These are phyloP conservation scores for Poeciliopsis turrubarensis DNA, from an alignment of 2,113 vertebrate genomes.

Conservation along the genomic window DNA sequence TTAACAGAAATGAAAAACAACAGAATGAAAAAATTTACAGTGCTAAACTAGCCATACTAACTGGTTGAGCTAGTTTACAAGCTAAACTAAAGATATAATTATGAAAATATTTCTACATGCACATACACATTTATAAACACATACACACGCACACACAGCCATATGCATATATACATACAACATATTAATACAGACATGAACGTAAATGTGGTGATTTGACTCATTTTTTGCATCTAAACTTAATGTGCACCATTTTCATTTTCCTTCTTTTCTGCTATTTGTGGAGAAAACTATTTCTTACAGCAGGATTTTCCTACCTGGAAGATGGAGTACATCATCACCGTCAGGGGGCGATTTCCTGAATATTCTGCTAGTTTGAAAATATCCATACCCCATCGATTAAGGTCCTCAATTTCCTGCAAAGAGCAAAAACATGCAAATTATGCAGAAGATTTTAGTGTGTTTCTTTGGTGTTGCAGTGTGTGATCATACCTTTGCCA, in stretches of 20 bases:
- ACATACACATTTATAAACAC: no score
- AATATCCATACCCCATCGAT: constrained; percentile 90
- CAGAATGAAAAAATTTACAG: no score
- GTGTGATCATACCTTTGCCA: constrained; percentile 82
- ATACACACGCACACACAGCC: no score
- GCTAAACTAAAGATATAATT: no score
- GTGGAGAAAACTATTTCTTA: background rate
- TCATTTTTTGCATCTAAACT: background rate
- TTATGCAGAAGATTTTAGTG: background rate
- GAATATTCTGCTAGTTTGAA: constrained; percentile 91
- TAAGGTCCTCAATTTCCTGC: constrained; percentile 89
- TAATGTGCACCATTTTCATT: background rate
- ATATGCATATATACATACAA: no score
- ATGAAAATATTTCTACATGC: no score
- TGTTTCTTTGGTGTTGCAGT: constrained; percentile 1
- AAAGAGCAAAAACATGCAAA: constrained; percentile 26
- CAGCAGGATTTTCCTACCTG: constrained; percentile 80
- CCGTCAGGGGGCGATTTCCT: constrained; percentile 88
- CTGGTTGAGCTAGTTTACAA: no score
- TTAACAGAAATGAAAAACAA: no score
- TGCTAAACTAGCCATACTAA: no score
- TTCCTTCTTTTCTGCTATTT: no score
- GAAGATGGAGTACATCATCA: constrained; percentile 90
- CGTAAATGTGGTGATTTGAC: no score
- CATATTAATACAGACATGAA: no score